Evolutionary conservation across 2,113 vertebrate genomes (phyloP), one percentile per base, ranked within the genome.

Genomic region (Pavo muticus): DNA sequence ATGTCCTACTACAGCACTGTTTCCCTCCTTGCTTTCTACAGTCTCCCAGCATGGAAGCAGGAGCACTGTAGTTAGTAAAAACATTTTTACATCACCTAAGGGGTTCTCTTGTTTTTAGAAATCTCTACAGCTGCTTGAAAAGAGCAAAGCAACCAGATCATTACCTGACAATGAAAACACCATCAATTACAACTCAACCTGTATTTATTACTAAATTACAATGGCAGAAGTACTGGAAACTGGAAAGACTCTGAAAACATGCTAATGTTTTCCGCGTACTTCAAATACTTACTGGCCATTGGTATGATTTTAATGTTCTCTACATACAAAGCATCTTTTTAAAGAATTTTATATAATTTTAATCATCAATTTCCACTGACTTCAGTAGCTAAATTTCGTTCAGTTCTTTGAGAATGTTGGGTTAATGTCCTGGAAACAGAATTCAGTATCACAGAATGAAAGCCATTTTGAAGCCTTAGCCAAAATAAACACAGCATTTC

Each of bases 341-440:
- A 79, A 81, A 82, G 57, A 88, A n/a, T 7, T 72, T 44, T 67
- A 68, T 29, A 65, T 60, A 40, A 71, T 59, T 94, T 95, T 54
- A 91, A 87, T 32, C 29, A 65, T 44, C 39, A 40, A 40, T 94
- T 87, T 85, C 74, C 65, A 85, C 29, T 84, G 67, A 91, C 56
- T 90, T 96, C 77, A 82, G 64, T 9, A 79, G 78, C 80, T 92
- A 74, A 91, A 96, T 79, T 95, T 72, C 30, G 64, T 59, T 81
- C 57, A 85, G 64, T 52, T 94, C 76, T 94, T 82, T 47, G 79
- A 94, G 94, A 95, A 87, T 54, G 39, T 32, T 84, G n/a, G 69
- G 63, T 88, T 97, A 97, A 95, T 86, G 79, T 92, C 52, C 84
- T 84, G 82, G 94, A 95, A 96, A 93, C 44, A 91, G 88, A 94